Percentiles rank a stretch among this genome's conserved stretches.
Evolutionary conservation across 1,140 invertebrate genomes (phyloP).

Genomic region (Drosophila parvula): DNA sequence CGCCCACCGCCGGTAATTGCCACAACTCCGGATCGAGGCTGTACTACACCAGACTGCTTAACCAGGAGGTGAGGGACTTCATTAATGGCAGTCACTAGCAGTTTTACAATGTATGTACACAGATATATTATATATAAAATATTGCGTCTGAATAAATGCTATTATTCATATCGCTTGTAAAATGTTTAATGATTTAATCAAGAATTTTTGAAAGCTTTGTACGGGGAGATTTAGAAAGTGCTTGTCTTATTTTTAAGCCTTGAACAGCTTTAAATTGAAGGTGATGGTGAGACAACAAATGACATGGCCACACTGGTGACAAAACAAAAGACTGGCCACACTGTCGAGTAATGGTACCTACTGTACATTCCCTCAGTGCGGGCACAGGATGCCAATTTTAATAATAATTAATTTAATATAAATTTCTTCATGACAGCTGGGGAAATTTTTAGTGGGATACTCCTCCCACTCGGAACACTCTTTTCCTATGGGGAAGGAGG

Average conservation of each 20-base stretch:
- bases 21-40: background rate
- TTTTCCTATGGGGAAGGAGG: background rate
- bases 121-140: too few species aligned
- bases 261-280: too few species aligned
- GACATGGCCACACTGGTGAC: background rate
- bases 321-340: background rate
- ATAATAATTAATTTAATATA: background rate
- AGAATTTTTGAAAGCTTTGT: too few species aligned
- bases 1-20: slow-evolving; percentile 41
- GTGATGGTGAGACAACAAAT: too few species aligned
- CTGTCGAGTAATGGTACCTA: too few species aligned
- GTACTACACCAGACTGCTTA: slow-evolving; percentile 20
- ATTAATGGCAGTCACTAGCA: background rate
- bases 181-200: background rate
- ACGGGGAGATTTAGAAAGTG: too few species aligned
- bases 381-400: background rate
- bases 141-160: background rate
- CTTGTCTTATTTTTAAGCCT: too few species aligned
- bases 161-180: background rate
- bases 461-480: background rate
- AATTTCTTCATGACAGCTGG: background rate
- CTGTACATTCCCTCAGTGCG: background rate
- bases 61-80: background rate
- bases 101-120: too few species aligned
- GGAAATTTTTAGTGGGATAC: too few species aligned